phyloP scores from a whole-genome alignment of 2,113 vertebrate genomes.

The Equus przewalskii region DNA sequence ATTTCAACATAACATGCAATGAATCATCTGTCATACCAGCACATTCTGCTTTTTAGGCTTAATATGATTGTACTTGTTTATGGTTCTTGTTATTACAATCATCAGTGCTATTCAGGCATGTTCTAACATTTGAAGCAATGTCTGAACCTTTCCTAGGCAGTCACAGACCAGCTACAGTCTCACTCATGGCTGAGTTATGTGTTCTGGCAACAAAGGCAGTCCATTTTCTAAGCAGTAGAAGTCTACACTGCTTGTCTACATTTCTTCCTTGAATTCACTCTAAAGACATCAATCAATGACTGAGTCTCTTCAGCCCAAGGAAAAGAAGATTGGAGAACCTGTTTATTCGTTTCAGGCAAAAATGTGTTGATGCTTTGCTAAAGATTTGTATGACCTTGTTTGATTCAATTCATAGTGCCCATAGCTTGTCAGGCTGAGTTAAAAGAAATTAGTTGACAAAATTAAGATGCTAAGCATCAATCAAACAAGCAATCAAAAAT shows the following conservation, averaged over 20 bases:
- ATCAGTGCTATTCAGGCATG: background rate
- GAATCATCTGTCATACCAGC: slow-evolving; percentile 79
- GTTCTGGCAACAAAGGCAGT: background rate
- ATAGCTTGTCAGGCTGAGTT: background rate
- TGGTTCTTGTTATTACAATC: slow-evolving; percentile 74
- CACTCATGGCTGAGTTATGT: background rate
- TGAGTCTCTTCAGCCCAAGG: background rate
- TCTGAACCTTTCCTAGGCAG: background rate
- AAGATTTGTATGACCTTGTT: background rate
- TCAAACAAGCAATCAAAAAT: background rate
- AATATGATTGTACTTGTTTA: slow-evolving; percentile 75
- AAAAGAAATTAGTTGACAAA: background rate
- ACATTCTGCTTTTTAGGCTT: slow-evolving; percentile 82
- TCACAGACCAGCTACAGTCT: background rate
- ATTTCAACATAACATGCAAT: slow-evolving; percentile 80
- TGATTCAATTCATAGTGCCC: background rate
- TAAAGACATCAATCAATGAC: background rate
- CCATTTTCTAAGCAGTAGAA: background rate
- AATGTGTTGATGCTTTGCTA: background rate
- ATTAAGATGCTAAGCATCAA: background rate
- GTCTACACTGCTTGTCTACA: background rate
- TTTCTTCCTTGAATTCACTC: background rate
- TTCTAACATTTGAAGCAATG: background rate
- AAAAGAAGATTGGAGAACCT: background rate
- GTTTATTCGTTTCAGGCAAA: background rate